Evolutionary conservation across 2,888 invertebrate species (phyloP), one percentile per base, ranked within the genome.

Genomic region (Prionchulus punctatus): DNA sequence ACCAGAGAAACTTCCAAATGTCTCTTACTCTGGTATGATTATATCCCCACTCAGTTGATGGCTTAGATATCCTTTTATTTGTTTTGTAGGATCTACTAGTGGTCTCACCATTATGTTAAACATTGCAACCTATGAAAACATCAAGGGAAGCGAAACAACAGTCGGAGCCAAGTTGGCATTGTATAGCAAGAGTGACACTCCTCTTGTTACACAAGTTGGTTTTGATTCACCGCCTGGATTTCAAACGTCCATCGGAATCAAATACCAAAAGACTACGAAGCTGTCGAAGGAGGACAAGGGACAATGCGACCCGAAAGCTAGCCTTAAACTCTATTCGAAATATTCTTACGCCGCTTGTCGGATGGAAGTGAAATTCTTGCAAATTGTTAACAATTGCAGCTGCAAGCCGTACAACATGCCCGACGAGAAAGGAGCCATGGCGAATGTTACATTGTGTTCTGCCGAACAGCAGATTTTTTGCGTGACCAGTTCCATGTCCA

Each of bases 301-400:
- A 4, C 7, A 49, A 49, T 49, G 50, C 30, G 30, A 49, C 89
- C 64, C 82, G 84, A 73, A 83, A 86, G 69, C 86, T 86, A 70
- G 85, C 88, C 73, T 81, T 87, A 58, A 84, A 89, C 30, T 83
- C 84, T 61, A 85, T 86, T 45, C 26, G 4, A 28, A 7, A 4
- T 49, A 49, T 49, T 28, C 50, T 28, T 15, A 15, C 21, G 30
- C 26, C 4, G 50, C 28, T 4, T 49, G 50, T 30, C 12, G 12
- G 28, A 12, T 49, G 4, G 50, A 49, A 21, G 7, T 28, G 15
- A 28, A 7, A n/a, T 49, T 49, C 50, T 12, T 12, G 30, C 7
- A 30, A 15, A 30, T 49, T 3, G 50, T 26, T 21, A 26, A 49
- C 7, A 12, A 7, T 28, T 49, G 50, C 21, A 21, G 21, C 4